Evolutionary conservation across 2,888 invertebrate genomes (phyloP).

Genomic region (Notocelia uddmanniana): DNA sequence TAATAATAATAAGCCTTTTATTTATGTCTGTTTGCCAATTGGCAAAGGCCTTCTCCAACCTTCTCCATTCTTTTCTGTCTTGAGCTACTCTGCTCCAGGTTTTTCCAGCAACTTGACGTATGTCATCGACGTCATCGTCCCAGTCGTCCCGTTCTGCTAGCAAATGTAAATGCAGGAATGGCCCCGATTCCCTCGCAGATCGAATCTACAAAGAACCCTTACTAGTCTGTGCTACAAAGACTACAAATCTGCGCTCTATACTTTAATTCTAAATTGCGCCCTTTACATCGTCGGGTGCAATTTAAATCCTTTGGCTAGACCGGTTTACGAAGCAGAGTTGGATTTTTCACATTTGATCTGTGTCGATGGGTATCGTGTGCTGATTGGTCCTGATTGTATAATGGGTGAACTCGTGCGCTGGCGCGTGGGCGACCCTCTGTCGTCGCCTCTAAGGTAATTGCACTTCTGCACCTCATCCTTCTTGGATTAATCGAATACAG

Average conservation of each 20-base stretch:
- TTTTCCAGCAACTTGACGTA: too few species aligned
- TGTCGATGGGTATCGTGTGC: conserved; percentile 61
- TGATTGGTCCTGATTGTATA: conserved; percentile 83
- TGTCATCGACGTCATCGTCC: too few species aligned
- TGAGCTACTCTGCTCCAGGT: too few species aligned
- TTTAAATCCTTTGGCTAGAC: conserved; percentile 25
- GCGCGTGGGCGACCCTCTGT: conserved; percentile 81
- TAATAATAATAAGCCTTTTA: too few species aligned
- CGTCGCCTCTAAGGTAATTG: conserved; percentile 69
- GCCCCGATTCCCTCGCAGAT: conserved; percentile 53
- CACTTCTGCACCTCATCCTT: conserved; percentile 56
- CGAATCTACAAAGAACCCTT: too few species aligned
- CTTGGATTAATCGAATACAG: conserved; percentile 32
- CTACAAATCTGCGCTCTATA: conserved; percentile 46
- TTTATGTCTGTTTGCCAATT: too few species aligned
- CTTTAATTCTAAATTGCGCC: conserved; percentile 33
- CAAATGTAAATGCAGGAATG: conserved; percentile 58
- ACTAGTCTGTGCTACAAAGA: too few species aligned
- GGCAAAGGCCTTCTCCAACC: too few species aligned
- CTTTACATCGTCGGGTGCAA: conserved; percentile 47
- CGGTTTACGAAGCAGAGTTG: conserved; percentile 46
- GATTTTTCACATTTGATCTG: conserved; percentile 43
- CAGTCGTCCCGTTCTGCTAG: conserved; percentile 47
- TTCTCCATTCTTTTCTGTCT: too few species aligned
- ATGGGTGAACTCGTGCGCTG: conserved; percentile 75